Base-by-base conservation (phyloP, 1,140 invertebrate genomes). In the Papilio polytes region DNA sequence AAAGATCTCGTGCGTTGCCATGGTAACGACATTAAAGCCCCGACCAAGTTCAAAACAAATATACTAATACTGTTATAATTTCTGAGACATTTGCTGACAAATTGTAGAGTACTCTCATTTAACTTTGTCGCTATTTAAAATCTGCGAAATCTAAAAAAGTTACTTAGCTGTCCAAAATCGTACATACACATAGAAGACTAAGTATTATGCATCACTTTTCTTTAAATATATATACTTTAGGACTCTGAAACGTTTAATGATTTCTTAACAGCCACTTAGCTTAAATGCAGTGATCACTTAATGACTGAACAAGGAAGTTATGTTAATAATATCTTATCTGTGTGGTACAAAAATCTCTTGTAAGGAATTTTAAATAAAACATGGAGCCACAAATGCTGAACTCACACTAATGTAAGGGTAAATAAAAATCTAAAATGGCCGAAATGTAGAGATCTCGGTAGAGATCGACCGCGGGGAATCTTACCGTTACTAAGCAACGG, bases 371-470 rank as follows among this genome's bases (percentile, higher is more conserved):
- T 41, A 41, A 41, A 51, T 51, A 15, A 51, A 15, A 15, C 15
- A 56, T 20, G 8, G 7, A 56, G 7, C 53, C 3, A n/a, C 53
- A 56, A 56, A 56, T 8, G 20, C 18, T 56, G 8, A n/a, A 56
- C 53, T 56, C 53, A 8, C 8, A 20, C 18, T n/a, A n/a, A 7
- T 18, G 0, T 56, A n/a, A 3, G 0, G 15, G 48, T 51, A 51
- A 22, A 59, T n/a, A 59, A 59, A 59, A 20, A 59, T 59, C n/a
- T 59, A n/a, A 59, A 59, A 51, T 51, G 18, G 56, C 56, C 56
- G 56, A 20, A 59, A 20, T 20, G n/a, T 22, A 10, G 56, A 22
- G 56, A 22, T 6, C 59, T 63, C 59, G 20, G 59, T 13, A n/a
- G n/a, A n/a, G n/a, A n/a, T n/a, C 59, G 22, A 63, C 22, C 59